Base-by-base conservation (phyloP, 1,140 invertebrate species). In the Drosophila biarmipes region DNA sequence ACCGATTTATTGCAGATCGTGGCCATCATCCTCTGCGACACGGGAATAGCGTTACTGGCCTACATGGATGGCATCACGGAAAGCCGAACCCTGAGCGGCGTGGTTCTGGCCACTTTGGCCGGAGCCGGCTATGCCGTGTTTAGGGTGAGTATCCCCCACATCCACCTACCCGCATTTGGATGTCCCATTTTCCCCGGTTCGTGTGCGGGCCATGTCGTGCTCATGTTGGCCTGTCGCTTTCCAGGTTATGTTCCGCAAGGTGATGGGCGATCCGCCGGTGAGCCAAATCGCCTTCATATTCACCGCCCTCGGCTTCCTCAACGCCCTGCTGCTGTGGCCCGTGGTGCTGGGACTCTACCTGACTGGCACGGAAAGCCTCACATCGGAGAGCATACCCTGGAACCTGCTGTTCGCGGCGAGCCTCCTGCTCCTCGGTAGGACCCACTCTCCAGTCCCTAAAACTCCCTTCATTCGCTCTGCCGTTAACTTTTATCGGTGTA, bases 51-150 rank as follows among this genome's bases (percentile, higher is more conserved):
- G 4, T 93, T 99, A 21, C 93, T 98, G 63, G 98, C 97, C 8
- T 99, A 99, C 80, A 98, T 98, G 97, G 98, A 98, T 87, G 97
- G 97, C 29, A 97, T 98, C 74, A 97, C 96, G 1, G 95, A 96
- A 64, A 97, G 96, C 92, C 96, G 96, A 2, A 98, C 97, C 1
- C 93, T 98, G n/a, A 96, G 95, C 17, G 97, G 97, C 1, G 97
- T 98, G 1, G 96, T 98, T n/a, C 91, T 98, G 27, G 96, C 97
- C 42, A 96, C 97, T 14, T 95, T 96, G 21, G 96, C 97, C 46
- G 97, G 97, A 46, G 97, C 97, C 12, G 96, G 96, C 45, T 97
- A 97, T 78, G 97, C 97, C 57, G 97, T 98, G 75, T 98, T 98
- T 91, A 98, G 98, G 94, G 97, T 97, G 92, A 92, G 72, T 59